Base-by-base conservation (phyloP, 2,113 vertebrate species). In the Puma concolor region DNA sequence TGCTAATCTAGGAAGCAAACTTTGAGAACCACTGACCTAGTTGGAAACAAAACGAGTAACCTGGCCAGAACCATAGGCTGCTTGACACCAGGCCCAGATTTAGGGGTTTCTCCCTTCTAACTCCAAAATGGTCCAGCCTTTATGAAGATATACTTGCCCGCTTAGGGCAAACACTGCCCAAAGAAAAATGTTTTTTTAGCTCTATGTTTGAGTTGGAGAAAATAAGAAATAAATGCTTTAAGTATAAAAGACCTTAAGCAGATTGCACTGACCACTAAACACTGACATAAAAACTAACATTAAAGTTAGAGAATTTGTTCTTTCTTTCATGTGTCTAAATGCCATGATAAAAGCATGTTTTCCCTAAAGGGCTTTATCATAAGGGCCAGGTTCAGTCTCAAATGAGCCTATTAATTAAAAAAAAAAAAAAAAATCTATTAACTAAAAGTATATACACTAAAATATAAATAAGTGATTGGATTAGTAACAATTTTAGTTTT, bases 331-430 rank as follows among this genome's bases (percentile, higher is more conserved):
- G 54, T 9, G 9, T 38, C 60, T 33, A 76, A 44, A 91, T 89
- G n/a, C 15, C 31, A 81, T 2, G 12, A 27, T 52, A 86, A 57
- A 93, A 85, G 33, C 52, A 69, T 5, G 13, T 95, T 87, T 96
- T 63, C 89, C 80, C 81, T 90, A 50, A 72, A 86, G 57, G 57
- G 31, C 54, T 90, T 95, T 88, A 88, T 48, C 63, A 77, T 63
- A 11, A 92, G 33, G 23, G 15, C 93, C 33, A 63, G 23, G 23
- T 41, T 88, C 33, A 89, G 50, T 57, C 5, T 93, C 41, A 87
- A 63, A 69, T 67, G 15, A 79, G 83, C 14, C 38, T 54, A 48
- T 67, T 63, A 48, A 50, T 63, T 64, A n/a, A 10, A 13, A 31
- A 77, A 63, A n/a, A 72, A 27, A 27, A 11, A 29, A 76, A 60